Conservation (phyloP, 2,797 vertebrate species). For the Taenioides sp. region DNA sequence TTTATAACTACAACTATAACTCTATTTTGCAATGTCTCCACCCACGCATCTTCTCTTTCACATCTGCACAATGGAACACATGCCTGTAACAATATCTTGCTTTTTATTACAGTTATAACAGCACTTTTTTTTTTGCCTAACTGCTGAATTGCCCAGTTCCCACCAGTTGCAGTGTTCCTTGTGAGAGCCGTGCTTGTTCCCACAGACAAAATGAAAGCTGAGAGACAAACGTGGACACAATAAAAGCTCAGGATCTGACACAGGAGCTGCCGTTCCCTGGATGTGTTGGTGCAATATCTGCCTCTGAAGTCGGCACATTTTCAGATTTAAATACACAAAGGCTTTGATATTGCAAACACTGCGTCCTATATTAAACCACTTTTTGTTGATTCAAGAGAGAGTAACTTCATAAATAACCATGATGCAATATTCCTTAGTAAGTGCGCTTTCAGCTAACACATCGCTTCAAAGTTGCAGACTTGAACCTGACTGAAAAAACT, state of each 20-base stretch:
- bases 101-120: constrained; percentile 15
- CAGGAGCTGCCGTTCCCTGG: constrained; percentile 23
- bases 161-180: constrained; percentile 20
- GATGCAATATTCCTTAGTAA: constrained; percentile 40
- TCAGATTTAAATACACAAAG: constrained; percentile 28
- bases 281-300: constrained; percentile 9
- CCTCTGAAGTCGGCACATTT: constrained; percentile 28
- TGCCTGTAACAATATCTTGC: background rate
- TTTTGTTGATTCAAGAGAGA: constrained; percentile 46
- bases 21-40: constrained; percentile 6
- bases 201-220: constrained; percentile 27
- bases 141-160: constrained; percentile 34
- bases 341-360: constrained; percentile 36
- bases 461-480: constrained; percentile 36
- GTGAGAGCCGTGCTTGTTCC: constrained; percentile 25
- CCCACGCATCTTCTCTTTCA: background rate
- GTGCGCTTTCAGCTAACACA: constrained; percentile 40
- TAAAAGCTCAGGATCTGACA: constrained; percentile 25
- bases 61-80: constrained; percentile 4
- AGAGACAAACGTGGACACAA: constrained; percentile 27
- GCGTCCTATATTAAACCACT: constrained; percentile 40
- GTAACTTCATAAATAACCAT: constrained; percentile 56
- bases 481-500: background rate
- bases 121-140: constrained; percentile 9
- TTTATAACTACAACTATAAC: background rate